Base-by-base conservation (phyloP, 2,797 vertebrate genomes). In the Varecia variegata region DNA sequence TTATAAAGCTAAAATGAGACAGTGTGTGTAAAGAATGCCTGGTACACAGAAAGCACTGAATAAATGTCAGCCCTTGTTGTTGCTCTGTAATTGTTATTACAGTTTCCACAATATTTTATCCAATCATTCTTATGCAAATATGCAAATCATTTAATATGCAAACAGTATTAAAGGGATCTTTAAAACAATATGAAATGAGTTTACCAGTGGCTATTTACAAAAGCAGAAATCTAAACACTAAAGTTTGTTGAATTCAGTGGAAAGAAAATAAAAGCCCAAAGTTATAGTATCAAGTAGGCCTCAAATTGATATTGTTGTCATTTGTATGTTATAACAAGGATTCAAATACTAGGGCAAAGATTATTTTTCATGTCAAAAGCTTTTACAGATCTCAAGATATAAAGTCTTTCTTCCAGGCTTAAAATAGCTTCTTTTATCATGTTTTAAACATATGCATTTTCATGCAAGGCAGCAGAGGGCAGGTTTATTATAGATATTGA, bases 371-470 rank as follows among this genome's bases (percentile, higher is more conserved):
- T 52, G 9, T 77, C 79, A 93, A 94, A 73, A 67, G 56, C 27
- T 97, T 88, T 80, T 89, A 80, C 30, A 96, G 81, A 85, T 35
- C 35, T 86, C 40, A 60, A 74, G 40, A 86, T 84, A 43, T 40
- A 88, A 50, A 86, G n/a, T 65, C 56, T 84, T 27, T 89, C 82
- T 95, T 79, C 47, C 74, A 77, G 90, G 62, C 82, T 96, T 90
- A 88, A 96, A 88, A 94, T 89, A 85, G 7, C 54, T 90, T 88
- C 77, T 95, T 91, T 90, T 56, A 81, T 88, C 62, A 87, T 93
- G 90, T 88, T 94, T 90, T 40, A 94, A 94, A 56, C 60, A 21
- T 70, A 83, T 56, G 23, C 56, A 79, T 95, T 93, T 94, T 84
- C 45, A 65, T 79, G 30, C n/a, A 88, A 25, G 91, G 88, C 62